phyloP scores from a whole-genome alignment of 2,888 invertebrate genomes.

The Amitus sp. region DNA sequence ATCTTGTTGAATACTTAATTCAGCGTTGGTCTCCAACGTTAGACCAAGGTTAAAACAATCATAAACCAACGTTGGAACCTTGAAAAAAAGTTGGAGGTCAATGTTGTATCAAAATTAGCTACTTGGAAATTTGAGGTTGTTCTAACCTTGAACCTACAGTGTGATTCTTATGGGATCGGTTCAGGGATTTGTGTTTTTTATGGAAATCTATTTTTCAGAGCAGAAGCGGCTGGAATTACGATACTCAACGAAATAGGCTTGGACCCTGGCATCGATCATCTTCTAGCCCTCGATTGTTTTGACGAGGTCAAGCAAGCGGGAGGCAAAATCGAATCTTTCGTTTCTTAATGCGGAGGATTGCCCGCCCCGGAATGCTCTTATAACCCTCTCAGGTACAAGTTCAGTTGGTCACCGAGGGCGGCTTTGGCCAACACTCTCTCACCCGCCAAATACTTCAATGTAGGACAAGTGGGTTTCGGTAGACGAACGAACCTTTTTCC shows the following conservation, averaged over 20 bases:
- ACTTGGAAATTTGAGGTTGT: no score
- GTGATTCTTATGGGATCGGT: no score
- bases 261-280: constrained; percentile 98
- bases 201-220: constrained; percentile 68
- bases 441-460: constrained; percentile 86
- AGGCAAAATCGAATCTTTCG: constrained; percentile 92
- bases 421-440: constrained; percentile 91
- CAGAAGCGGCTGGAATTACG: constrained; percentile 89
- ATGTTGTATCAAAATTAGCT: no score
- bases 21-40: no score
- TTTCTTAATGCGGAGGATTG: constrained; percentile 96
- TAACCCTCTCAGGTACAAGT: constrained; percentile 90
- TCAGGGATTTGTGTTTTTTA: constrained; percentile 11
- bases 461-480: constrained; percentile 77
- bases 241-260: constrained; percentile 96
- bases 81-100: no score
- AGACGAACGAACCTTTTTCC: no score
- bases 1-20: no score
- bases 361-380: constrained; percentile 97
- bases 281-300: constrained; percentile 96
- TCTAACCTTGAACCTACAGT: no score
- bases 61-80: no score
- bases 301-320: constrained; percentile 90
- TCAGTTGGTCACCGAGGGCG: constrained; percentile 97
- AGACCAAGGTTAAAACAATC: no score